Conservation (phyloP, 2,888 invertebrate species). For the Reticulitermes lucifugus region DNA sequence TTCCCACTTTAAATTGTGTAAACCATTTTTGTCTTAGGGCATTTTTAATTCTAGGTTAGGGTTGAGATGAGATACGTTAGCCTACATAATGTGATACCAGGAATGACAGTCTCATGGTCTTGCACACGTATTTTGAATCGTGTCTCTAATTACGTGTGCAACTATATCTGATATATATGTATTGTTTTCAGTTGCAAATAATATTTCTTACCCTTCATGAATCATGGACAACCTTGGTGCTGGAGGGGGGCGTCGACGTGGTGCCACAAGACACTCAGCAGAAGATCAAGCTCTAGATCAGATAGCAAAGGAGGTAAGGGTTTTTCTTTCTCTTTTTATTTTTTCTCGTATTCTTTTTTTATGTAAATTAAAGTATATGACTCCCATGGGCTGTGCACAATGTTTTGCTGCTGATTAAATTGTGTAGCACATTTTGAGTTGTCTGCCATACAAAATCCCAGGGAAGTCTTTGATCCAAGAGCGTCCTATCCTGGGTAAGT, state of each 20-base stretch:
- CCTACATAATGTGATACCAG: not conserved
- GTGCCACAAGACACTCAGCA: constrained; percentile 87
- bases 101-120: not conserved
- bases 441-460: too few relatives aligned
- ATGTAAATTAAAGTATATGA: too few relatives aligned
- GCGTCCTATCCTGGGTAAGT: too few relatives aligned
- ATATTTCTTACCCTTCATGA: constrained; percentile 30
- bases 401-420: too few relatives aligned
- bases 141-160: not conserved
- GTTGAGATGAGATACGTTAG: not conserved
- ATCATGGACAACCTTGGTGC: constrained; percentile 55
- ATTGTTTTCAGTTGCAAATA: constrained; percentile 1
- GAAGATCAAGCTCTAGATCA: constrained; percentile 98
- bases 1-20: not conserved
- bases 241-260: constrained; percentile 79
- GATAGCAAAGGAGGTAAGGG: constrained; percentile 94
- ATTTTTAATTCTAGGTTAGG: not conserved
- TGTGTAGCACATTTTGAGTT: too few relatives aligned
- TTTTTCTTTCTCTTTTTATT: not conserved
- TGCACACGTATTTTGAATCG: not conserved
- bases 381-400: too few relatives aligned
- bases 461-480: too few relatives aligned
- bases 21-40: not conserved
- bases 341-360: too few relatives aligned
- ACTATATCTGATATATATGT: not conserved